Evolutionary conservation across 2,888 invertebrate species (phyloP).

Genomic region (Eledona agricola): DNA sequence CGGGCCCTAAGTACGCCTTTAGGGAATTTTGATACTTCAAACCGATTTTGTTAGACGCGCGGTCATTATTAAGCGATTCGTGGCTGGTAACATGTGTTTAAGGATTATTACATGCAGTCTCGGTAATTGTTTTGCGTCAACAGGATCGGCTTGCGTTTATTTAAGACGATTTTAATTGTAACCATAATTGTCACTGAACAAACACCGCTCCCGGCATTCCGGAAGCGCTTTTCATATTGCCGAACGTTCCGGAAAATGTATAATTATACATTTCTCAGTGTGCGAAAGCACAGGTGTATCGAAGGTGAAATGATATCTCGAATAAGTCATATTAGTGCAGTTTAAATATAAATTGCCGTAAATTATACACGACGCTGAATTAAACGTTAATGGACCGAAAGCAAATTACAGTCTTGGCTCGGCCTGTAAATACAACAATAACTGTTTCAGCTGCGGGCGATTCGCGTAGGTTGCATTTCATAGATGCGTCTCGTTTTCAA

Average conservation of each 20-base stretch:
- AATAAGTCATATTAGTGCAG: conserved; percentile 26
- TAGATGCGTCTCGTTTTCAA: conserved; percentile 22
- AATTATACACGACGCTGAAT: conserved; percentile 31
- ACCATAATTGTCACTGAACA: conserved; percentile 16
- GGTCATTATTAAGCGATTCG: conserved; percentile 59
- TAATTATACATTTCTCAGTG: conserved; percentile 8
- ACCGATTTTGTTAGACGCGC: conserved; percentile 54
- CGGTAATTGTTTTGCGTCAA: conserved; percentile 48
- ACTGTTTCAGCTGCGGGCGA: conserved; percentile 8
- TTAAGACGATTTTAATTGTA: conserved; percentile 14
- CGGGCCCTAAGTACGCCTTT: conserved; percentile 50
- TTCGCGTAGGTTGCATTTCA: conserved; percentile 14
- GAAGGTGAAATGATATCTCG: conserved; percentile 22
- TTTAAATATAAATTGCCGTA: conserved; percentile 31
- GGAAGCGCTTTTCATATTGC: conserved; percentile 1
- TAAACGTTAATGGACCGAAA: conserved; percentile 32
- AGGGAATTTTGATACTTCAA: conserved; percentile 58
- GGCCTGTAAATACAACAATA: conserved; percentile 26
- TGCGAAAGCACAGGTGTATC: conserved; percentile 26
- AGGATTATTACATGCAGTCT: conserved; percentile 52
- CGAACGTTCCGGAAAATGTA: conserved; percentile 22
- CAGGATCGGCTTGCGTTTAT: conserved; percentile 30
- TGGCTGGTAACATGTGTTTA: conserved; percentile 59
- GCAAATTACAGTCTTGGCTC: conserved; percentile 30
- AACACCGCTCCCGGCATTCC: conserved; percentile 8